A percentile compares a stretch with the other conserved stretches of the same genome.
Conservation (phyloP, 2,888 invertebrate species). For the Axea sp. region DNA sequence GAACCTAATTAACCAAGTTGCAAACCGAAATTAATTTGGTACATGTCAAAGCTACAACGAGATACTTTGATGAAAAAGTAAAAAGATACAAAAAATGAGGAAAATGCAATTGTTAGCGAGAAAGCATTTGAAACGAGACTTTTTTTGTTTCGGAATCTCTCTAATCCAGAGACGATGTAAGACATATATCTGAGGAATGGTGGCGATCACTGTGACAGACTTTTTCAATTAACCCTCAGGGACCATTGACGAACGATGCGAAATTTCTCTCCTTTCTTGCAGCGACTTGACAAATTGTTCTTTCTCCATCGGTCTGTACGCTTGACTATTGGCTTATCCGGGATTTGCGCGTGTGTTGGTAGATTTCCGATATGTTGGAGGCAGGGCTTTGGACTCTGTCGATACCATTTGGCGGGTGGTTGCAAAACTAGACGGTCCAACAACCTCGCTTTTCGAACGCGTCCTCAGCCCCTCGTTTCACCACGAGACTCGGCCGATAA, state of each 20-base stretch:
- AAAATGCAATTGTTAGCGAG: constrained; percentile 32
- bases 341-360: constrained; percentile 58
- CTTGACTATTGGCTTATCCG: constrained; percentile 60
- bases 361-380: constrained; percentile 52
- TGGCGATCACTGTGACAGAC: constrained; percentile 57
- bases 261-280: constrained; percentile 69
- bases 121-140: constrained; percentile 33
- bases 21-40: constrained; percentile 36
- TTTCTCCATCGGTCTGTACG: constrained; percentile 62
- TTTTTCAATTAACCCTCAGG: constrained; percentile 69
- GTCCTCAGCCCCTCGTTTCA: constrained; percentile 59
- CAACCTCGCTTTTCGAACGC: constrained; percentile 60
- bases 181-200: constrained; percentile 55
- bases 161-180: constrained; percentile 54
- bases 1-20: constrained; percentile 23
- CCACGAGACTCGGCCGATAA: constrained; percentile 68
- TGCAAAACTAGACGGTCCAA: constrained; percentile 56
- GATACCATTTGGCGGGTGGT: constrained; percentile 66
- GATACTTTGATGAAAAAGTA: constrained; percentile 22
- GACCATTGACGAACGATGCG: constrained; percentile 68
- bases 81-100: constrained; percentile 1
- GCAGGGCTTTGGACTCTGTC: constrained; percentile 64
- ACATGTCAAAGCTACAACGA: constrained; percentile 30
- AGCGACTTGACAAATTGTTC: constrained; percentile 68
- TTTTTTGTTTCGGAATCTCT: constrained; percentile 39